phyloP scores from a whole-genome alignment of 2,888 invertebrate genomes.

The Cerceris ruficornis region DNA sequence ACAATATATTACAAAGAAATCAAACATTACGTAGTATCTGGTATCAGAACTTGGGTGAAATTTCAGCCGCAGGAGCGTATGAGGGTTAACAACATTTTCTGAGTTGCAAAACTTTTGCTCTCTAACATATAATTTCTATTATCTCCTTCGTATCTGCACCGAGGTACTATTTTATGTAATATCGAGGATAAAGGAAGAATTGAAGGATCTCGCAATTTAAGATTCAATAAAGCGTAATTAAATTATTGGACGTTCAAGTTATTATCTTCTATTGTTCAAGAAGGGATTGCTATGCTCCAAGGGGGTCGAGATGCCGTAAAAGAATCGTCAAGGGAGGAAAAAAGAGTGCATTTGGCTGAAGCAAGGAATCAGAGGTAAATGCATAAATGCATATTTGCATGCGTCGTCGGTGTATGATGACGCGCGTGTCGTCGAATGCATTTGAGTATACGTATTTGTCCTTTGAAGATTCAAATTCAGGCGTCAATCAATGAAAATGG shows the following conservation, averaged over 20 bases:
- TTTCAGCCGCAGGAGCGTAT: too few relatives aligned
- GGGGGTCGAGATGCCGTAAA: neutral
- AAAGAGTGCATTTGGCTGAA: neutral
- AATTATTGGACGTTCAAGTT: neutral
- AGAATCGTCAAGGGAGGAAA: neutral
- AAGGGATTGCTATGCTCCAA: neutral
- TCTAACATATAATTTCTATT: too few relatives aligned
- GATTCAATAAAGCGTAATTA: neutral
- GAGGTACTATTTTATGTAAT: too few relatives aligned
- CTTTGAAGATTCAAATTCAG: neutral
- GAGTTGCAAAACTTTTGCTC: too few relatives aligned
- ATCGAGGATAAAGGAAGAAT: too few relatives aligned
- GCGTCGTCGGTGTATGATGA: neutral
- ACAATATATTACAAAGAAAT: too few relatives aligned
- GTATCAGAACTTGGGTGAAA: too few relatives aligned
- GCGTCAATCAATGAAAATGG: neutral
- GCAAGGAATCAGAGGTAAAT: neutral
- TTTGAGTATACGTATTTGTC: neutral
- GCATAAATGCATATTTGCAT: neutral
- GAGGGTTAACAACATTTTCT: too few relatives aligned
- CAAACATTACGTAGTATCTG: too few relatives aligned
- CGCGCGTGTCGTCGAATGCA: neutral
- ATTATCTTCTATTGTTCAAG: neutral
- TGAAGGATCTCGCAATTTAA: too few relatives aligned
- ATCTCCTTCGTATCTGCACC: too few relatives aligned